phyloP scores from a whole-genome alignment of 2,113 vertebrate genomes.

The Megaleporinus macrocephalus region DNA sequence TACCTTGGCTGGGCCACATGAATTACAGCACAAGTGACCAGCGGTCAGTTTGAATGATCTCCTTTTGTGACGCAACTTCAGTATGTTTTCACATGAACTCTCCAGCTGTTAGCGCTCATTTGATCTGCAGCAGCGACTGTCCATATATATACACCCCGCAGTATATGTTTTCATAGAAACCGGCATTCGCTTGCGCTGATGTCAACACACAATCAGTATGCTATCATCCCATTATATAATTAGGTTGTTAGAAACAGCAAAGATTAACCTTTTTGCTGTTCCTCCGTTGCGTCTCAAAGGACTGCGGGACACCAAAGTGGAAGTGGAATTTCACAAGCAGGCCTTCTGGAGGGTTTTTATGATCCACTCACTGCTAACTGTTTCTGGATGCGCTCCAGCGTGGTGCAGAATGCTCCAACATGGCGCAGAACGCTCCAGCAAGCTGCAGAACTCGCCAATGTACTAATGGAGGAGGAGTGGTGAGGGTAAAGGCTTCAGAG shows the following conservation, averaged over 20 bases:
- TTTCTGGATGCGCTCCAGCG: neutral
- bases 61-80: neutral
- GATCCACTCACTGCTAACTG: constrained; percentile 16
- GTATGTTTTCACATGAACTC: too few relatives aligned
- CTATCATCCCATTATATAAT: neutral
- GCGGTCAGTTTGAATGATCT: constrained; percentile 1
- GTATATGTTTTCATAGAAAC: neutral
- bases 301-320: neutral
- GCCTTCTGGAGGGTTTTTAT: constrained; percentile 14
- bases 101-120: neutral
- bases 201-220: neutral
- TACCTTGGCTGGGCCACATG: too few relatives aligned
- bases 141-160: neutral
- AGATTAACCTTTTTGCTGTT: neutral
- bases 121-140: neutral
- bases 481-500: neutral
- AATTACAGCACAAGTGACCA: neutral
- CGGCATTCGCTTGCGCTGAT: too few relatives aligned
- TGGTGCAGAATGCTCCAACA: neutral
- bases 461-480: neutral
- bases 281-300: neutral
- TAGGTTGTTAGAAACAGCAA: neutral
- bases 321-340: constrained; percentile 12
- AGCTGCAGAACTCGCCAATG: neutral
- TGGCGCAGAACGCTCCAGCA: neutral